phyloP scores from a whole-genome alignment of 2,113 vertebrate genomes.

The Anhinga anhinga region DNA sequence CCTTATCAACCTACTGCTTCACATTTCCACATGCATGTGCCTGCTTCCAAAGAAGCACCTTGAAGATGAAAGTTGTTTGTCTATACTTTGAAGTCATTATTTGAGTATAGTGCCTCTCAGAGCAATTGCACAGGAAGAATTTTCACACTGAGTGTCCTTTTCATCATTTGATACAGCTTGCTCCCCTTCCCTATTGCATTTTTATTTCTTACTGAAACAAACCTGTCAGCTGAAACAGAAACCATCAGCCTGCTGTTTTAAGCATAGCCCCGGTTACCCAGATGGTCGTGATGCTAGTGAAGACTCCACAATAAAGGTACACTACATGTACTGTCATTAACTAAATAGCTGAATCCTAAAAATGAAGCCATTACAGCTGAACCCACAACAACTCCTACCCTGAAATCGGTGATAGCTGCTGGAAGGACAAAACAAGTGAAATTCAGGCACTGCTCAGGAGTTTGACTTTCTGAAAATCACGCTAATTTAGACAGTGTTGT shows the following conservation, averaged over 20 bases:
- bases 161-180: background rate
- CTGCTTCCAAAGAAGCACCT: background rate
- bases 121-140: background rate
- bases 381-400: background rate
- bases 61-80: background rate
- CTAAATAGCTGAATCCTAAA: background rate
- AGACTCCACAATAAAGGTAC: background rate
- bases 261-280: background rate
- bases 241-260: background rate
- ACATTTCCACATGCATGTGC: background rate
- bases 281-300: background rate
- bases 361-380: background rate
- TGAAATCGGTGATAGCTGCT: background rate
- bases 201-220: background rate
- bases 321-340: background rate
- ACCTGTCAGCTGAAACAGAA: background rate
- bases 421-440: background rate
- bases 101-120: background rate
- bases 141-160: background rate
- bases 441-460: background rate
- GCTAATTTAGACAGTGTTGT: background rate
- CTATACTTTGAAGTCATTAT: background rate
- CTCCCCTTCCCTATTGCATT: background rate
- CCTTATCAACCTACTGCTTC: background rate
- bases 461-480: background rate